phyloP scores from a whole-genome alignment of 2,797 vertebrate species.

The Sandelia bainsii region DNA sequence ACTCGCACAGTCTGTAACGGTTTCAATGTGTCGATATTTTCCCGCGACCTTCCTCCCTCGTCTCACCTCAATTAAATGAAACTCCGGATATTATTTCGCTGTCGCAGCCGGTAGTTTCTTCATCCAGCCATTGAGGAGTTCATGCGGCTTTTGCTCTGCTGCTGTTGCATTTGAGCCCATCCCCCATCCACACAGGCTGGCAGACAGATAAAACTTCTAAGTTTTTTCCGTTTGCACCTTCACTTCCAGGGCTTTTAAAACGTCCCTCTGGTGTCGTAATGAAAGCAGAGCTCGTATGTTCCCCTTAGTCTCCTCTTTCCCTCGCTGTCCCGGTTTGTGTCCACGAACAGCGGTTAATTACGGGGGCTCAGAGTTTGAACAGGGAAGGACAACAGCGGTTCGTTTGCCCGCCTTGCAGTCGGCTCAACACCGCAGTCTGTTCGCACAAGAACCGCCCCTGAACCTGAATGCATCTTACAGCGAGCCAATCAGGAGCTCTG shows the following conservation, averaged over 20 bases:
- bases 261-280: background rate
- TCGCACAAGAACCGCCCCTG: conserved; percentile 62
- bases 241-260: conserved; percentile 18
- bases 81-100: conserved; percentile 53
- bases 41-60: conserved; percentile 1
- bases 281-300: conserved; percentile 2
- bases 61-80: conserved; percentile 61
- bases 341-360: conserved; percentile 19
- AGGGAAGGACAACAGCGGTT: conserved; percentile 56
- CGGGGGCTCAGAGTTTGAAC: conserved; percentile 42
- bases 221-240: conserved; percentile 46
- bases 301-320: conserved; percentile 37
- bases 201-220: conserved; percentile 62
- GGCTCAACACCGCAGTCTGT: conserved; percentile 52
- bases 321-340: conserved; percentile 32
- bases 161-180: conserved; percentile 70
- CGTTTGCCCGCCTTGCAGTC: conserved; percentile 73
- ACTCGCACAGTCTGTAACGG: conserved; percentile 8
- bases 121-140: conserved; percentile 74
- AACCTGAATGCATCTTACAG: conserved; percentile 62
- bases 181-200: conserved; percentile 71
- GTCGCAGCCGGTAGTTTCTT: conserved; percentile 68
- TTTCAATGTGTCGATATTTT: background rate
- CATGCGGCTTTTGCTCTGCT: conserved; percentile 73
- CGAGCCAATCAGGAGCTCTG: conserved; percentile 54